Evolutionary conservation across 2,797 vertebrate genomes (phyloP), one percentile per base, ranked within the genome.

Genomic region (Sphenopsis melanotis): DNA sequence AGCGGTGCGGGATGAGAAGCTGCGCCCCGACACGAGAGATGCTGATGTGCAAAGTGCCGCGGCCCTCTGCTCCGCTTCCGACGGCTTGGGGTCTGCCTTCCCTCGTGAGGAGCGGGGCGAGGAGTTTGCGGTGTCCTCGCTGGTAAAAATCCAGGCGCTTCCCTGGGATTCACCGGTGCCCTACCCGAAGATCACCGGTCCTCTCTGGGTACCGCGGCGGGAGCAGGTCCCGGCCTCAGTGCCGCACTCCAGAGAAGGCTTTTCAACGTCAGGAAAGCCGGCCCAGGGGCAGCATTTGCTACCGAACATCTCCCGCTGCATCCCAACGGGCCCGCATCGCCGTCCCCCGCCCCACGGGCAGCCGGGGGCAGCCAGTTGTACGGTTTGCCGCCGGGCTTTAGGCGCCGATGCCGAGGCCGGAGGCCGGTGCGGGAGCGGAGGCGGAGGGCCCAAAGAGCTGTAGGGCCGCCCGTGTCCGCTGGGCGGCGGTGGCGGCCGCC

Each of bases 401-500:
- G 46, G 53, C 23, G 5, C 16, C 23, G 12, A 36, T 4, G 42
- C 56, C 12, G 27, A 3, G 8, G 24, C 65, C 63, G 14, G 32
- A 36, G 89, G 76, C 30, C n/a, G n/a, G 61, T 2, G 77, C n/a
- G 34, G 64, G 15, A 52, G 34, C 21, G 4, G 27, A 19, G 21
- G 19, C 26, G 6, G 29, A 1, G 42, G 22, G n/a, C n/a, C 8
- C n/a, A 68, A 34, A 37, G 80, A 78, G n/a, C 5, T 87, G 98
- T 79, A 97, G 92, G 83, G 59, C 76, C 53, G 7, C 13, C 92
- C 93, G 34, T 53, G 16, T 95, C 98, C 98, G 96, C 97, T 94
- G 89, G 97, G 98, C 96, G 98, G 98, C 98, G 96, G 87, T 93
- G 97, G 96, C 77, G 92, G 84, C 64, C 17, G 65, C 90, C 63